A percentile compares a stretch with the other conserved stretches of the same genome.
These are phyloP conservation scores for Vannuccia rotundouncinata DNA, from an alignment of 2,888 invertebrate genomes.

Conservation along the genomic window DNA sequence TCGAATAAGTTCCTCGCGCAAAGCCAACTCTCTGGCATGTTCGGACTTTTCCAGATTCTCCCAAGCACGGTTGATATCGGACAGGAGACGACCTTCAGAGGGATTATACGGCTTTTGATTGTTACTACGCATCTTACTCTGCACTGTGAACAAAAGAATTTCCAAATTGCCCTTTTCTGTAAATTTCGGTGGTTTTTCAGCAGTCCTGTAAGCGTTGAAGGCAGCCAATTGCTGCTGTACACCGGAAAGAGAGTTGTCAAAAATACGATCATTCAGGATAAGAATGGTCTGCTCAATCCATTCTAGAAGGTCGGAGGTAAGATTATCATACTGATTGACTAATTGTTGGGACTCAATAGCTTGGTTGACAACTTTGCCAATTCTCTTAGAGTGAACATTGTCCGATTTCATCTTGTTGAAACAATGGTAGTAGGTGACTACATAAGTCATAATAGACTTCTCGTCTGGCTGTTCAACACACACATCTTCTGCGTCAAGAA, in stretches of 20 bases:
- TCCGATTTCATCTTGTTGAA: conserved; percentile 99
- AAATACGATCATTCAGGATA: conserved; percentile 82
- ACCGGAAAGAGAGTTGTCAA: conserved; percentile 87
- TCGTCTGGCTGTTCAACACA: conserved; percentile 98
- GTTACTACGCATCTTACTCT: conserved; percentile 96
- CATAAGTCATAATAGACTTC: conserved; percentile 98
- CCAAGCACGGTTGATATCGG: conserved; percentile 99
- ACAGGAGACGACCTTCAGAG: conserved; percentile 92
- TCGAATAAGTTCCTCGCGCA: conserved; percentile 91
- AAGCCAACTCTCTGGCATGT: conserved; percentile 89
- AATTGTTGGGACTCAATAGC: conserved; percentile 97
- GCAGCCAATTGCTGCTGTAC: conserved; percentile 88
- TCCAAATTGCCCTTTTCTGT: conserved; percentile 45
- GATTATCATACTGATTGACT: conserved; percentile 88
- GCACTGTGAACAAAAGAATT: conserved; percentile 67
- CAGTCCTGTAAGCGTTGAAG: conserved; percentile 81
- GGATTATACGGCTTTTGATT: conserved; percentile 94
- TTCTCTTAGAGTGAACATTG: conserved; percentile 94
- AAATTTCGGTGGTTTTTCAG: conserved; percentile 89
- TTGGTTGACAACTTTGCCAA: conserved; percentile 95
- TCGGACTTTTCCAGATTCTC: conserved; percentile 93
- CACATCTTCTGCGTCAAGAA: conserved; percentile 95
- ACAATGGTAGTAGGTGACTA: conserved; percentile 99
- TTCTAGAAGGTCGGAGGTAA: conserved; percentile 82
- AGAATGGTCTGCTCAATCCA: conserved; percentile 96